A percentile compares a stretch with the other conserved stretches of the same genome.
Evolutionary conservation across 2,888 invertebrate species (phyloP).

Genomic region (Choreutis nemorana): DNA sequence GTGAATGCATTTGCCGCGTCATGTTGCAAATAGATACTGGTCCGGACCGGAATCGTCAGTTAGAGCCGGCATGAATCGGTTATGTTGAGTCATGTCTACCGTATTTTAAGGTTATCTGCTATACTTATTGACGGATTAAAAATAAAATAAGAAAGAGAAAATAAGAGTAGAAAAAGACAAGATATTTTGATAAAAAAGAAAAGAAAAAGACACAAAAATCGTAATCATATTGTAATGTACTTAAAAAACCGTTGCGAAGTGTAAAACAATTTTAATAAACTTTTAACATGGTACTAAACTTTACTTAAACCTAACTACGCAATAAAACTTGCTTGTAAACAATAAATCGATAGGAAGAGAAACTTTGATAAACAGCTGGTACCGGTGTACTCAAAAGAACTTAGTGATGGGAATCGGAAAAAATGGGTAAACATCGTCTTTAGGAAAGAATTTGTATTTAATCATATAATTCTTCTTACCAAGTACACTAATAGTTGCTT

Average conservation of each 20-base stretch:
- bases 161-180: no score
- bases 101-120: not conserved
- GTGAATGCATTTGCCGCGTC: conserved; percentile 21
- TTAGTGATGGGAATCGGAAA: no score
- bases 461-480: not conserved
- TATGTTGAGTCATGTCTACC: not conserved
- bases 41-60: conserved; percentile 2
- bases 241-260: not conserved
- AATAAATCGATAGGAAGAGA: conserved; percentile 16
- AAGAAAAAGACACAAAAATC: no score
- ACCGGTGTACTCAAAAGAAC: conserved; percentile 17
- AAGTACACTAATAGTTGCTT: not conserved
- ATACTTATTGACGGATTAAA: not conserved
- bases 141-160: no score
- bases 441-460: no score
- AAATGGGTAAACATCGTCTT: no score
- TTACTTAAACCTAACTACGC: not conserved
- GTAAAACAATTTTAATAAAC: not conserved
- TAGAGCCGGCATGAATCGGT: not conserved
- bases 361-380: conserved; percentile 19
- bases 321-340: conserved; percentile 8
- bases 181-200: no score
- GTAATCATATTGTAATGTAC: no score
- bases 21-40: conserved; percentile 14
- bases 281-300: conserved; percentile 1